Conservation (phyloP, 2,888 invertebrate species). For the Smittia sp. region DNA sequence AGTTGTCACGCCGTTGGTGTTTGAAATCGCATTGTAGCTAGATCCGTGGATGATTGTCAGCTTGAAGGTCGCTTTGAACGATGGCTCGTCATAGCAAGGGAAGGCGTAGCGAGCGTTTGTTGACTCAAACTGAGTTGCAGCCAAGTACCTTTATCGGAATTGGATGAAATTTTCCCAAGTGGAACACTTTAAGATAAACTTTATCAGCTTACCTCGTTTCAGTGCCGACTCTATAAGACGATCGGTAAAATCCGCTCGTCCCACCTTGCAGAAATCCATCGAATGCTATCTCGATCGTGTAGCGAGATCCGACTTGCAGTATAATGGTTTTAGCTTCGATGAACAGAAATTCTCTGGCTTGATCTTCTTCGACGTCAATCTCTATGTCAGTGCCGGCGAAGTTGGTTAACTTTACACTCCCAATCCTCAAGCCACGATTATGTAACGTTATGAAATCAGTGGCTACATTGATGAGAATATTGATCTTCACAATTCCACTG, state of each 20-base stretch:
- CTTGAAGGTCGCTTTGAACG: constrained; percentile 60
- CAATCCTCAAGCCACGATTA: not conserved
- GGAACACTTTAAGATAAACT: not conserved
- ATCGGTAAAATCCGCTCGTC: constrained; percentile 3
- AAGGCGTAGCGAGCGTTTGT: constrained; percentile 62
- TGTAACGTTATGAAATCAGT: not conserved
- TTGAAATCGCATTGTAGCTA: not conserved
- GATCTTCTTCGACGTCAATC: not conserved
- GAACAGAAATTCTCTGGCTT: too few relatives aligned
- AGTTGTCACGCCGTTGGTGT: not conserved
- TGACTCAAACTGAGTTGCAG: not conserved
- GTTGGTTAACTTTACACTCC: not conserved
- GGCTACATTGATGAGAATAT: not conserved
- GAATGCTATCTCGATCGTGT: not conserved
- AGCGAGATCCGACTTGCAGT: not conserved
- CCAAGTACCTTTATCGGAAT: constrained; percentile 1
- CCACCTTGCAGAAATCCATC: not conserved
- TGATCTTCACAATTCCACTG: constrained; percentile 2
- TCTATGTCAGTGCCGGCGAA: not conserved
- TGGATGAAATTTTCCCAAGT: not conserved
- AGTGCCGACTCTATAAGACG: not conserved
- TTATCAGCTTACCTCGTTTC: not conserved
- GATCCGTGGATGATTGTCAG: constrained; percentile 49
- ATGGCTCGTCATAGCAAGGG: constrained; percentile 70
- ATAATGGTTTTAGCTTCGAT: too few relatives aligned